A percentile compares a stretch with the other conserved stretches of the same genome.
Conservation (phyloP, 2,113 vertebrate species). For the Gobio gobio region DNA sequence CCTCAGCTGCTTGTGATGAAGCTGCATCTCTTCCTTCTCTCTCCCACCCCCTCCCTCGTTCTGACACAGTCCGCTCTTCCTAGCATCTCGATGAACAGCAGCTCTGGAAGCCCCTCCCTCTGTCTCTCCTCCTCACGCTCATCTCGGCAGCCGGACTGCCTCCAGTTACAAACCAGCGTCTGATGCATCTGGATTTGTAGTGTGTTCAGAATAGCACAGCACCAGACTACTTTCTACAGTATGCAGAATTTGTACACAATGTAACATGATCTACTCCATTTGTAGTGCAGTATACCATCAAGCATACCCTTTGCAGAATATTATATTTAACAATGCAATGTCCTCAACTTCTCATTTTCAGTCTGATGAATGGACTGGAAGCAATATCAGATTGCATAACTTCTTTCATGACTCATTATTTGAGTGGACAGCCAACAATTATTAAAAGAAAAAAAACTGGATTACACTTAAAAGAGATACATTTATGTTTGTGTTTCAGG, state of each 20-base stretch:
- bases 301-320: neutral
- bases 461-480: neutral
- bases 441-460: neutral
- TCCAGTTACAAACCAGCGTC: conserved; percentile 26
- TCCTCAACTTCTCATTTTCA: neutral
- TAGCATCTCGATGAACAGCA: conserved; percentile 58
- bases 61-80: conserved; percentile 33
- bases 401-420: conserved; percentile 1
- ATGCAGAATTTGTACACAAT: neutral
- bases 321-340: neutral
- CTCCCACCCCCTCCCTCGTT: conserved; percentile 23
- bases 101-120: conserved; percentile 54
- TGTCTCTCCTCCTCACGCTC: conserved; percentile 24
- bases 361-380: neutral
- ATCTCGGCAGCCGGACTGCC: conserved; percentile 32
- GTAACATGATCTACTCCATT: neutral
- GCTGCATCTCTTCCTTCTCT: conserved; percentile 54
- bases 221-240: neutral
- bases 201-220: neutral
- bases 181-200: neutral
- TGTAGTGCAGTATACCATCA: neutral
- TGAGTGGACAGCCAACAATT: neutral
- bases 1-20: conserved; percentile 59
- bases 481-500: neutral
- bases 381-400: conserved; percentile 12